Percentiles rank a stretch among this genome's conserved stretches.
These are phyloP conservation scores for Rhea americana DNA, from an alignment of 2,113 vertebrate genomes.

Conservation along the genomic window DNA sequence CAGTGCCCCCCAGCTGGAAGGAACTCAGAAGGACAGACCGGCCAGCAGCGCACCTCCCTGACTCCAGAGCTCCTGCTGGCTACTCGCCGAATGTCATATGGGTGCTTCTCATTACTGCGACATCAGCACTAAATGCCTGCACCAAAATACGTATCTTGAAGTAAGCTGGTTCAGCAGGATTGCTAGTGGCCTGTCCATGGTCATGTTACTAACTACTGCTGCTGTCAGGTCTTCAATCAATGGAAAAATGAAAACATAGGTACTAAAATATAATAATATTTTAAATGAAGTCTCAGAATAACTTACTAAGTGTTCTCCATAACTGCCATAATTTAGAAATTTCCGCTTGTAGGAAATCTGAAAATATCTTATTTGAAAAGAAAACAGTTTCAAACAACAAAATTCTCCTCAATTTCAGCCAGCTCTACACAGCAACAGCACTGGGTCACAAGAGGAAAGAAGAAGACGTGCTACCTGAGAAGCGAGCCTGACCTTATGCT, in stretches of 20 bases:
- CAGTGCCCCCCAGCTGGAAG: not conserved
- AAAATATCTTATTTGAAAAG: not conserved
- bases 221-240: not conserved
- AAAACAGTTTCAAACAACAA: not conserved
- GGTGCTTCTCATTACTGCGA: not conserved
- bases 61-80: not conserved
- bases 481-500: not conserved
- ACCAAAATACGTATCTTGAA: not conserved
- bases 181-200: not conserved
- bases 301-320: not conserved
- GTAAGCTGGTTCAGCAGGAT: not conserved
- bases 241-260: not conserved
- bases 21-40: not conserved
- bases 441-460: not conserved
- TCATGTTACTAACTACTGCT: too few relatives aligned
- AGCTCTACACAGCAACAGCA: not conserved
- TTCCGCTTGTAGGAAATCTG: not conserved
- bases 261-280: not conserved
- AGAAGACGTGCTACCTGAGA: not conserved
- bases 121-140: not conserved
- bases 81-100: accelerated
- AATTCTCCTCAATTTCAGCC: not conserved
- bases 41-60: not conserved
- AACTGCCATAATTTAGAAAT: not conserved
- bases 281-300: not conserved